phyloP scores from a whole-genome alignment of 2,888 invertebrate species.

The Pollenia angustigena region DNA sequence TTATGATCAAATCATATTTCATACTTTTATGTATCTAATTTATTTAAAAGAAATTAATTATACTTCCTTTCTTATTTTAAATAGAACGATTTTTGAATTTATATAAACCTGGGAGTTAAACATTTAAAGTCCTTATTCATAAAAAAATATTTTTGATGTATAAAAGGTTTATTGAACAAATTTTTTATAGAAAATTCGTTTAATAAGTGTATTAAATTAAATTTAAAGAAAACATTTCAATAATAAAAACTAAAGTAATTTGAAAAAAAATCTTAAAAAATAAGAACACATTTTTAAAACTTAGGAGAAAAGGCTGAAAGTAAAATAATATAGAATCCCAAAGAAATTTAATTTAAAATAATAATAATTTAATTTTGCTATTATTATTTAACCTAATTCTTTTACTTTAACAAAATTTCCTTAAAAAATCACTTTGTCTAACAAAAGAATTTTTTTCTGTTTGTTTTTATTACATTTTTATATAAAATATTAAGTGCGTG shows the following conservation, averaged over 20 bases:
- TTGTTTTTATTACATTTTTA: conserved; percentile 19
- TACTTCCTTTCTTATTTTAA: not conserved
- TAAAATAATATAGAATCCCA: too few species aligned
- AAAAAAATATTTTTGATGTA: too few species aligned
- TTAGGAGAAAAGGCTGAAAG: too few species aligned
- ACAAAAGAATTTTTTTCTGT: not conserved
- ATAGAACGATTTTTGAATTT: conserved; percentile 16
- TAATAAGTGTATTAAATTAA: too few species aligned
- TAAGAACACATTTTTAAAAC: too few species aligned
- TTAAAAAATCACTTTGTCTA: not conserved
- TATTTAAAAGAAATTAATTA: conserved; percentile 1
- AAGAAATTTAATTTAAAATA: too few species aligned
- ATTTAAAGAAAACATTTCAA: too few species aligned
- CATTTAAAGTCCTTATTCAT: not conserved
- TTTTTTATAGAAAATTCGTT: too few species aligned
- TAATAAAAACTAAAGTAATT: too few species aligned
- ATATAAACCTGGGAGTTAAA: not conserved
- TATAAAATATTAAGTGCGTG: conserved; percentile 44
- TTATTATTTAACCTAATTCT: conserved; percentile 27
- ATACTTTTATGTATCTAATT: not conserved
- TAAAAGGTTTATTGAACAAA: too few species aligned
- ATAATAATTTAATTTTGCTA: too few species aligned
- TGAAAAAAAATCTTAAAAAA: too few species aligned
- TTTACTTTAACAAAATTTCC: not conserved
- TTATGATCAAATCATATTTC: not conserved